Conservation (phyloP, 2,888 invertebrate genomes). For the Meandrusa payeni region DNA sequence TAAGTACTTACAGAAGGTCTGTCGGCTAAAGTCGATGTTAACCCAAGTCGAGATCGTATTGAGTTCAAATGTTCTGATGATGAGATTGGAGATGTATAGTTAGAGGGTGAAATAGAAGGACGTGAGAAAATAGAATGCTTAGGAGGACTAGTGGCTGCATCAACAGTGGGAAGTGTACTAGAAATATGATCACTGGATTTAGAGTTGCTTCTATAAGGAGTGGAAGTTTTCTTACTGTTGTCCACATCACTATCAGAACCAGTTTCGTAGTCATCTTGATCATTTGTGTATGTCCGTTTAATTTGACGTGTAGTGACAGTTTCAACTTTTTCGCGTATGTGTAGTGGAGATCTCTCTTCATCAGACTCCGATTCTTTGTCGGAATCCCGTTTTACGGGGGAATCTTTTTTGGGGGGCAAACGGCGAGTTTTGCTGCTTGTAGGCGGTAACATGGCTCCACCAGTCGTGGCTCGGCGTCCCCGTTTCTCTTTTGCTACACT, state of each 20-base stretch:
- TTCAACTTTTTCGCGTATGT: slow-evolving; percentile 71
- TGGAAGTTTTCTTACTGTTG: slow-evolving; percentile 61
- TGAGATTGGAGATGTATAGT: slow-evolving; percentile 52
- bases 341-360: slow-evolving; percentile 58
- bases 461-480: slow-evolving; percentile 64
- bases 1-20: slow-evolving; percentile 54
- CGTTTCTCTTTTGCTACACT: slow-evolving; percentile 70
- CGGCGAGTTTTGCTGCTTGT: slow-evolving; percentile 58
- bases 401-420: slow-evolving; percentile 59
- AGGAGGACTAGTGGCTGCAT: slow-evolving; percentile 54
- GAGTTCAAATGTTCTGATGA: slow-evolving; percentile 80
- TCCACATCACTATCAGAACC: slow-evolving; percentile 87
- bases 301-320: slow-evolving; percentile 77
- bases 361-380: slow-evolving; percentile 71
- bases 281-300: slow-evolving; percentile 67
- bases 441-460: slow-evolving; percentile 74
- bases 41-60: slow-evolving; percentile 79
- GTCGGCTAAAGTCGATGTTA: slow-evolving; percentile 66
- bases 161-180: slow-evolving; percentile 57
- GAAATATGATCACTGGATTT: slow-evolving; percentile 69
- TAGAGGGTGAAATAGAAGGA: slow-evolving; percentile 58
- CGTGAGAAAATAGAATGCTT: slow-evolving; percentile 64
- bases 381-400: slow-evolving; percentile 63
- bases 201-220: slow-evolving; percentile 58
- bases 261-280: slow-evolving; percentile 83